Percentiles rank a stretch among this genome's conserved stretches.
These are phyloP conservation scores for Xanthorhoe designata DNA, from an alignment of 2,888 invertebrate genomes.

Conservation along the genomic window DNA sequence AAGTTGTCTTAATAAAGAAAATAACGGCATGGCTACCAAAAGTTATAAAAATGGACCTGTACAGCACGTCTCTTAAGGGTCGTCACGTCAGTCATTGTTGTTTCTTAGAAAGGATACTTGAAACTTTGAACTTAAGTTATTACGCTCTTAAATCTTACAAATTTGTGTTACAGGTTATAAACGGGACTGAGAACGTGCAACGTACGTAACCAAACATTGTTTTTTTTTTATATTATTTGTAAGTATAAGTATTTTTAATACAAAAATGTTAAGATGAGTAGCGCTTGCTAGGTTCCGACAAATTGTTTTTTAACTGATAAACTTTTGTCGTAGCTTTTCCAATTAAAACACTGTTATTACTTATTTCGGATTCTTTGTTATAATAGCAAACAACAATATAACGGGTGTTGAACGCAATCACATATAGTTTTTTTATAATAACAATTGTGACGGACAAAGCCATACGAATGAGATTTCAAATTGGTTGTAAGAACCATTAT, in stretches of 20 bases:
- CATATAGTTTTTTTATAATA: conserved; percentile 18
- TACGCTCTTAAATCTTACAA: not conserved
- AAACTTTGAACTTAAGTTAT: conserved; percentile 5
- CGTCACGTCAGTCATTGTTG: conserved; percentile 30
- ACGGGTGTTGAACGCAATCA: conserved; percentile 20
- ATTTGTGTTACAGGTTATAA: not conserved
- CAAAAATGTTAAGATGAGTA: no score
- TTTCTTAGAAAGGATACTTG: conserved; percentile 46
- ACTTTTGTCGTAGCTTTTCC: not conserved
- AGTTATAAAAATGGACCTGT: not conserved
- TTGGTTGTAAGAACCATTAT: conserved; percentile 37
- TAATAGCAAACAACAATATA: conserved; percentile 30
- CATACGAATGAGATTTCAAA: conserved; percentile 33
- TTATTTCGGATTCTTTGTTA: not conserved
- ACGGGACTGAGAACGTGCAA: not conserved
- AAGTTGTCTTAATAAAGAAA: not conserved
- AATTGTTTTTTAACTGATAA: not conserved
- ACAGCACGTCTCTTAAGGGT: not conserved
- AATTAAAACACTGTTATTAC: not conserved
- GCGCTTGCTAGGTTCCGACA: no score
- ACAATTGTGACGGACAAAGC: conserved; percentile 28
- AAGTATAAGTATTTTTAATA: no score
- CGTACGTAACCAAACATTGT: not conserved
- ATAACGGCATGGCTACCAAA: not conserved
- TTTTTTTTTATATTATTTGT: no score